phyloP scores from a whole-genome alignment of 2,888 invertebrate species.

The Trissolcus brochymenae region DNA sequence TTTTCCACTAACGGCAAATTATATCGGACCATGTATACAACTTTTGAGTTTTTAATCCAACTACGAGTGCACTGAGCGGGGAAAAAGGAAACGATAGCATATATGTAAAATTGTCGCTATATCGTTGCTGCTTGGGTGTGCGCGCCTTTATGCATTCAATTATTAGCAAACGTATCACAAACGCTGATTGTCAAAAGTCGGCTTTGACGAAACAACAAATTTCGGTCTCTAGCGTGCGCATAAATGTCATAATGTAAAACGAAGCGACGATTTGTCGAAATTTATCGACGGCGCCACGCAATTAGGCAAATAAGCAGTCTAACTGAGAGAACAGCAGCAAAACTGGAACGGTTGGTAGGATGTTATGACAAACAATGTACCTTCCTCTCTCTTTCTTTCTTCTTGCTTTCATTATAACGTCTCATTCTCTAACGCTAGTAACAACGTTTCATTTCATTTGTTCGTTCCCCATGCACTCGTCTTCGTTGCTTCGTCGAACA shows the following conservation, averaged over 20 bases:
- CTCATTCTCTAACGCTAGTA: constrained; percentile 65
- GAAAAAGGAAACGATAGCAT: background rate
- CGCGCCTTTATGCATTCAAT: constrained; percentile 1
- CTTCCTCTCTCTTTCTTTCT: constrained; percentile 62
- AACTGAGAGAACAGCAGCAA: constrained; percentile 67
- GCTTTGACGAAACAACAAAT: constrained; percentile 39
- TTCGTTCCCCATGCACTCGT: constrained; percentile 67
- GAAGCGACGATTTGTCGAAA: constrained; percentile 70
- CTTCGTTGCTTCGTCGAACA: constrained; percentile 63
- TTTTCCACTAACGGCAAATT: constrained; percentile 6
- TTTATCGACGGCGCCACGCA: constrained; percentile 71
- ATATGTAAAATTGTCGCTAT: constrained; percentile 11
- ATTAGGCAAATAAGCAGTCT: constrained; percentile 75
- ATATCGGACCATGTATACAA: constrained; percentile 4
- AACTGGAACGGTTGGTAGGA: constrained; percentile 68
- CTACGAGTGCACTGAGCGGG: background rate
- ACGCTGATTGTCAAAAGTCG: constrained; percentile 47
- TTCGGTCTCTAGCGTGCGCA: constrained; percentile 42
- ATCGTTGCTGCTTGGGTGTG: constrained; percentile 13
- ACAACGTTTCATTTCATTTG: constrained; percentile 75
- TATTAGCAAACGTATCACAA: constrained; percentile 26
- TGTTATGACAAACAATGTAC: constrained; percentile 73
- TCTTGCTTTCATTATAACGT: constrained; percentile 47
- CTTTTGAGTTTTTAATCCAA: constrained; percentile 6
- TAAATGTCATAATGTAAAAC: constrained; percentile 64